Evolutionary conservation across 2,113 vertebrate genomes (phyloP), one percentile per base, ranked within the genome.

Genomic region (Pycnonotus jocosus): DNA sequence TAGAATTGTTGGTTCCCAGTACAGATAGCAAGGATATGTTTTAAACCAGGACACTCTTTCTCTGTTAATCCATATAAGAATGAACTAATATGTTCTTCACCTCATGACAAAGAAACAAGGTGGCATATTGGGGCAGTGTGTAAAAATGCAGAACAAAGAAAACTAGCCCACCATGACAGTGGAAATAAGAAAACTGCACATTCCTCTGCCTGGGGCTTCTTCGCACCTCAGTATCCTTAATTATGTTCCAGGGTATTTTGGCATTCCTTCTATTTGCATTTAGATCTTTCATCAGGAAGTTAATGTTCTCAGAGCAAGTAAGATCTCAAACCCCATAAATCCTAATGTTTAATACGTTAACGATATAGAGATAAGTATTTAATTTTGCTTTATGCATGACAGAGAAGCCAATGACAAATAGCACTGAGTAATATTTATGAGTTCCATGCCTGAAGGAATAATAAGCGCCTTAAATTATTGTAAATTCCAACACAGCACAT

Each of bases 331-430:
- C 65, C 77, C 92, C 96, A 96, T 97, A 97, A 97, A 97, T 96
- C 91, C 90, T 92, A 57, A 90, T 84, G 91, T 87, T 96, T 96
- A 96, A 94, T 95, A 89, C 57, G 61, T 92, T 95, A 96, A 95
- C 38, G 88, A 96, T 96, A 94, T 69, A 96, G 86, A 97, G 97
- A 97, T 97, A 97, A 96, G 83, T 93, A 91, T 95, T 97, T 97
- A 94, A 91, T 97, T 96, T 93, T 85, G 73, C 70, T 92, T 94
- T 95, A 91, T 90, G 90, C 92, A 92, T 95, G 96, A 96, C 94
- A 97, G 96, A 95, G 88, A 84, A 90, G 91, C 92, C 91, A 97
- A 92, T 96, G 93, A 96, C 95, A 96, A 96, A 96, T 95, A 96
- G 81, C 81, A 92, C 77, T 51, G 85, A 81, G 89, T 93, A 96